A percentile compares a stretch with the other conserved stretches of the same genome.
These are phyloP conservation scores for Beroe ovata DNA, from an alignment of 37 sponge, comb jelly and placozoan genomes.

Conservation along the genomic window DNA sequence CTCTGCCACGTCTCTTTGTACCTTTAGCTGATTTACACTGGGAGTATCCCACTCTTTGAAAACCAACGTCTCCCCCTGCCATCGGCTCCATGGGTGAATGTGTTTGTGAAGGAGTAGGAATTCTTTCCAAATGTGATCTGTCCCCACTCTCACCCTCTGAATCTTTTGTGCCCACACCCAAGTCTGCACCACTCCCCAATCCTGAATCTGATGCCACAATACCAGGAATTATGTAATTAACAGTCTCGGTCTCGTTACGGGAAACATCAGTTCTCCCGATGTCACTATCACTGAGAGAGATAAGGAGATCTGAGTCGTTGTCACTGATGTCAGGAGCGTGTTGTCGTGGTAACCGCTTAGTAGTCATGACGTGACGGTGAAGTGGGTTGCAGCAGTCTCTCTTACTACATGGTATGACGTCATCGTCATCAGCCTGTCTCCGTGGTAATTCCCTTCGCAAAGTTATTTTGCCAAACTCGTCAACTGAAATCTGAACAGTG, in stretches of 20 bases:
- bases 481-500: slow-evolving; percentile 39
- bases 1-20: neutral
- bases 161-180: neutral
- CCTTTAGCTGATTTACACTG: slow-evolving; percentile 7
- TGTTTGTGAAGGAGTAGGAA: neutral
- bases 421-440: neutral
- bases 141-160: no score
- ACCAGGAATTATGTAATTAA: neutral
- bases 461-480: slow-evolving; percentile 3
- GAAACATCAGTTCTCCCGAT: neutral
- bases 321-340: slow-evolving; percentile 5
- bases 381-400: neutral
- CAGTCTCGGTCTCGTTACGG: neutral
- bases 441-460: neutral
- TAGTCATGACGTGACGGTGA: neutral
- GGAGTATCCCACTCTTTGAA: slow-evolving; percentile 5
- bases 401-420: slow-evolving; percentile 24
- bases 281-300: neutral
- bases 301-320: slow-evolving; percentile 3
- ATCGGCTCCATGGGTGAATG: neutral
- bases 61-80: neutral
- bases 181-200: neutral
- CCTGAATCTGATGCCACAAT: neutral
- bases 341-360: neutral
- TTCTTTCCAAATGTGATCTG: neutral